Percentiles rank a stretch among this genome's conserved stretches.
Conservation (phyloP, 2,888 invertebrate species). For the Lymantria monacha region DNA sequence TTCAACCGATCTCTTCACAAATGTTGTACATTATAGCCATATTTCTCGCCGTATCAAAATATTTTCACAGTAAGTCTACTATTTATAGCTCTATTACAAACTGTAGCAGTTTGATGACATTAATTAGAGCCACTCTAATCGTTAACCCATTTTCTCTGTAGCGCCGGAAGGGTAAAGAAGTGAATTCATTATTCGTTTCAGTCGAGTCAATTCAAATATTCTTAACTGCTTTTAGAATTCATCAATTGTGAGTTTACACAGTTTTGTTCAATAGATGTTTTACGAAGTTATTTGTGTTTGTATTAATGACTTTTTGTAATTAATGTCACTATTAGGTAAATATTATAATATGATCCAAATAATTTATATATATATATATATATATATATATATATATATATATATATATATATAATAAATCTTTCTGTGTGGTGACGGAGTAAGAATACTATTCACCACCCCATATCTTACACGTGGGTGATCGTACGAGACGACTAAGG, state of each 20-base stretch:
- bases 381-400: no score
- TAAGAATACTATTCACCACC: no score
- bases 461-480: no score
- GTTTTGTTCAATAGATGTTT: conserved; percentile 5
- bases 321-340: no score
- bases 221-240: conserved; percentile 17
- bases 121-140: conserved; percentile 63
- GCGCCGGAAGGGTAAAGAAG: conserved; percentile 34
- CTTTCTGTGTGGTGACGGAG: no score
- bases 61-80: conserved; percentile 45
- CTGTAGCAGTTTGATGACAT: conserved; percentile 48
- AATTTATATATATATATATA: no score
- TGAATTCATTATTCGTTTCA: conserved; percentile 33
- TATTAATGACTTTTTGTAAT: background rate
- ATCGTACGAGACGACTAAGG: no score
- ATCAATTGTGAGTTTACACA: conserved; percentile 9
- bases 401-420: no score
- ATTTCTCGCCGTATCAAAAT: no score
- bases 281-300: conserved; percentile 2
- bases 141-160: conserved; percentile 61
- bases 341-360: no score
- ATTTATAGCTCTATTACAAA: conserved; percentile 49
- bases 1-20: no score
- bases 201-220: conserved; percentile 22
- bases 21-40: no score